Conservation (phyloP, 2,797 vertebrate genomes). For the Anabacerthia variegaticeps region DNA sequence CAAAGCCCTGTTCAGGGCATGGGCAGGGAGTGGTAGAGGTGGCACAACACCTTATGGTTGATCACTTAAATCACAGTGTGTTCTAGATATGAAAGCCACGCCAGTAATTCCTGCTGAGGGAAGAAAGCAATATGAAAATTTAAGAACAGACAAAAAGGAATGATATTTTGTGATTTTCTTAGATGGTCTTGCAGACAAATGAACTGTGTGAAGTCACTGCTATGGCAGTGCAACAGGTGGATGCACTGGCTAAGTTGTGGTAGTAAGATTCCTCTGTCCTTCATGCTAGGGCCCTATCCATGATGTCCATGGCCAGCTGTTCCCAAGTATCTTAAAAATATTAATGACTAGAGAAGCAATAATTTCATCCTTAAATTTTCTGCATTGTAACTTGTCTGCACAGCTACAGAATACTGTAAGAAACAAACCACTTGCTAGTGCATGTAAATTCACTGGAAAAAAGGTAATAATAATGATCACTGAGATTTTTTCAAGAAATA, state of each 20-base stretch:
- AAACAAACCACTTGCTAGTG: neutral
- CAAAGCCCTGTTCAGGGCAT: accelerated
- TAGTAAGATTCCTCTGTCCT: neutral
- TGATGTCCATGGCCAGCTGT: neutral
- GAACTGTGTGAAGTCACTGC: neutral
- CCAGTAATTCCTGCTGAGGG: neutral
- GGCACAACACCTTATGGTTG: neutral
- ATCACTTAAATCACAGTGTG: neutral
- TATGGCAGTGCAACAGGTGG: neutral
- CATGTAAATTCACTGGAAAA: neutral
- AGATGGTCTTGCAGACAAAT: neutral
- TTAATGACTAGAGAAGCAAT: neutral
- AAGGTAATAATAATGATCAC: neutral
- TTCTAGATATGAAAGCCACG: neutral
- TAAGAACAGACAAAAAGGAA: neutral
- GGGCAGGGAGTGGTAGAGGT: neutral
- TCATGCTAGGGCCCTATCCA: neutral
- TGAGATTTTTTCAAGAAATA: neutral
- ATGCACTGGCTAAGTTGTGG: neutral
- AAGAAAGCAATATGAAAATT: neutral
- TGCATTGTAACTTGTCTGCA: neutral
- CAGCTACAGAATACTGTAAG: neutral
- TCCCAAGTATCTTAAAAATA: neutral
- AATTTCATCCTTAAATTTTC: neutral
- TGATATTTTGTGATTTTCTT: neutral